Evolutionary conservation across 2,113 vertebrate species (phyloP).

Genomic region (Callorhinus ursinus): DNA sequence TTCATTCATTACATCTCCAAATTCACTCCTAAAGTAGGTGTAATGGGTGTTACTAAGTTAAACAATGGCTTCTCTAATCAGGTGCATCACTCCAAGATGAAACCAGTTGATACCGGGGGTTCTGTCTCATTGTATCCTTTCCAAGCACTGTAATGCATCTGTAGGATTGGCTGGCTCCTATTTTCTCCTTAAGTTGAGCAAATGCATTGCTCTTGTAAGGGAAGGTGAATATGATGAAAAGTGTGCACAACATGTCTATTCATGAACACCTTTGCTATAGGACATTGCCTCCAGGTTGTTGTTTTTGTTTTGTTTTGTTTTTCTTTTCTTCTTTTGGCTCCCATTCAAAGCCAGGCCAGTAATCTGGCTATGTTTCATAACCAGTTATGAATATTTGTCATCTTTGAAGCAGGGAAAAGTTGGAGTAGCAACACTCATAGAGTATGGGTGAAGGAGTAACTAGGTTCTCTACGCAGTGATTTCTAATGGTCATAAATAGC

Average conservation of each 20-base stretch:
- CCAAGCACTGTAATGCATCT: neutral
- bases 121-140: neutral
- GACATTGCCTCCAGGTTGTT: neutral
- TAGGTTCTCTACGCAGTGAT: neutral
- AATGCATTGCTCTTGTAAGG: neutral
- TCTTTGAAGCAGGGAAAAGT: neutral
- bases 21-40: neutral
- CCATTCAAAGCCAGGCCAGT: neutral
- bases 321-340: neutral
- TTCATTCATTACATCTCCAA: neutral
- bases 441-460: neutral
- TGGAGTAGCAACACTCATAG: neutral
- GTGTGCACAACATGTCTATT: neutral
- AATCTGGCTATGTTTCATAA: neutral
- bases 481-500: neutral
- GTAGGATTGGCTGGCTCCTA: neutral
- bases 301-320: neutral
- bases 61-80: constrained; percentile 7
- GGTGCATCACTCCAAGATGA: neutral
- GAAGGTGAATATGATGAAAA: neutral
- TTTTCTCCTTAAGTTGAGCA: neutral
- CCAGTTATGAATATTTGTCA: neutral
- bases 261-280: neutral
- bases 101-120: neutral
- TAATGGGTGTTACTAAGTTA: neutral